These are phyloP conservation scores for Hofmannophila pseudospretella DNA, from an alignment of 2,888 invertebrate genomes.

Conservation along the genomic window DNA sequence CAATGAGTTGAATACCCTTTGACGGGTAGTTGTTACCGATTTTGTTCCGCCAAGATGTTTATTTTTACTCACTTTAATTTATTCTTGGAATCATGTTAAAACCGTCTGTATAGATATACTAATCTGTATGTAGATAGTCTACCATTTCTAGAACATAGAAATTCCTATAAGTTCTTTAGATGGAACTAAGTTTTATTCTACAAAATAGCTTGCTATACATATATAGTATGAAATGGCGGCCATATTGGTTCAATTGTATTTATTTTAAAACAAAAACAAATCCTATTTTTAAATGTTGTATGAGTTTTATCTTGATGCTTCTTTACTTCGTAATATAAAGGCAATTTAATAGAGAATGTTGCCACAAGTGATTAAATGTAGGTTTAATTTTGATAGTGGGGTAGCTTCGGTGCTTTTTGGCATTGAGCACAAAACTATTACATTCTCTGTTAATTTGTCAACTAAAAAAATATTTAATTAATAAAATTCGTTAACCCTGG, in stretches of 20 bases:
- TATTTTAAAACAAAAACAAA: not conserved
- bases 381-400: too few relatives aligned
- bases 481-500: not conserved
- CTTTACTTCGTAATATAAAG: too few relatives aligned
- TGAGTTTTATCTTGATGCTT: not conserved
- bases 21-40: too few relatives aligned
- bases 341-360: too few relatives aligned
- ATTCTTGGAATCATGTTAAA: conserved; percentile 22
- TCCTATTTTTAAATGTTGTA: not conserved
- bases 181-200: conserved; percentile 17
- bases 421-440: too few relatives aligned
- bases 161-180: conserved; percentile 28
- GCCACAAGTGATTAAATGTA: too few relatives aligned
- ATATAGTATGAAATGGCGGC: too few relatives aligned
- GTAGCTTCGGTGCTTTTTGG: too few relatives aligned
- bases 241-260: too few relatives aligned
- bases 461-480: not conserved
- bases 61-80: too few relatives aligned
- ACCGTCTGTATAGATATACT: conserved; percentile 30
- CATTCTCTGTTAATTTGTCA: not conserved
- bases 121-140: conserved; percentile 26
- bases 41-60: too few relatives aligned
- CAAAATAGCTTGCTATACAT: not conserved
- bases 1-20: too few relatives aligned
- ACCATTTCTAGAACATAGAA: conserved; percentile 33